Percentiles rank a stretch among this genome's conserved stretches.
Evolutionary conservation across 2,888 invertebrate genomes (phyloP).

Genomic region (Physocephala rufipes): DNA sequence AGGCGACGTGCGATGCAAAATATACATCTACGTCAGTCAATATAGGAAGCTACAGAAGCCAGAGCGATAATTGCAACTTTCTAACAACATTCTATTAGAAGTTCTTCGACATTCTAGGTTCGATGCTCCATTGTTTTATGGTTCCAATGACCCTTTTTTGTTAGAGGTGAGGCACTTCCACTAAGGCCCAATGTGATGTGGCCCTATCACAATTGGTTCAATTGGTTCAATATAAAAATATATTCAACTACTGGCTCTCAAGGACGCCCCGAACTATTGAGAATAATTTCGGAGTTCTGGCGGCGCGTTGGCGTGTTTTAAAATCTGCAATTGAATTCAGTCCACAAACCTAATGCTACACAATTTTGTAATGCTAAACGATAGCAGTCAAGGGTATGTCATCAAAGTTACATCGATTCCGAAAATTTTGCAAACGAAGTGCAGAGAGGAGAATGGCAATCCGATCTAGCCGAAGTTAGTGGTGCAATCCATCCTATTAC

Average conservation of each 20-base stretch:
- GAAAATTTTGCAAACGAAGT: constrained; percentile 1
- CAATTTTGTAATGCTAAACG: constrained; percentile 32
- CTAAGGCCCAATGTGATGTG: constrained; percentile 30
- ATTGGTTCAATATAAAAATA: background rate
- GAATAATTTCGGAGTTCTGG: constrained; percentile 27
- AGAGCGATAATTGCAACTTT: background rate
- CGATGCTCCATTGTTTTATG: background rate
- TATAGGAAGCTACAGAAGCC: background rate
- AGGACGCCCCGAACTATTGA: constrained; percentile 17
- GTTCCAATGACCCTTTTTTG: constrained; percentile 1
- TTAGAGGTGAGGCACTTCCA: constrained; percentile 30
- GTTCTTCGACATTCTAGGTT: background rate
- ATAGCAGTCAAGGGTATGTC: constrained; percentile 19
- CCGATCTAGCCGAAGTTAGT: constrained; percentile 1
- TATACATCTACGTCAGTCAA: background rate
- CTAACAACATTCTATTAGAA: background rate
- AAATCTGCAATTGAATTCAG: constrained; percentile 4
- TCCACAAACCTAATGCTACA: constrained; percentile 27
- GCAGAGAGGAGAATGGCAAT: constrained; percentile 8
- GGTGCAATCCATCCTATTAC: background rate
- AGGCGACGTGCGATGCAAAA: constrained; percentile 23
- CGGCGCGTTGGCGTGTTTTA: constrained; percentile 30
- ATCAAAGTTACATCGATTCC: constrained; percentile 13
- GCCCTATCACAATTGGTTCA: constrained; percentile 16
- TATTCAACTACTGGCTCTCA: constrained; percentile 27